Base-by-base conservation (phyloP, 2,797 vertebrate genomes). In the Myotis planiceps region DNA sequence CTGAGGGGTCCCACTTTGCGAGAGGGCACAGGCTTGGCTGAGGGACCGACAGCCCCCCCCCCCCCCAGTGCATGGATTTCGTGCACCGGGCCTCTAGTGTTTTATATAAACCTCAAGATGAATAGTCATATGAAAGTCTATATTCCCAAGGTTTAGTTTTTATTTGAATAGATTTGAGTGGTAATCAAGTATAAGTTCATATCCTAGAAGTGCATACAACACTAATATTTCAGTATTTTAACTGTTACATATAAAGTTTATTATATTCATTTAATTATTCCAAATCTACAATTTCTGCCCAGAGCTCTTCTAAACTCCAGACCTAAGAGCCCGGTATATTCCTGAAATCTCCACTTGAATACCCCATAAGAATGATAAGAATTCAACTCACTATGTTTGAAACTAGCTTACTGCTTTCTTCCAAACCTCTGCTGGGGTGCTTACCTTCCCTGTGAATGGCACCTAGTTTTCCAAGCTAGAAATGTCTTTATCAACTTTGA, bases 151-250 rank as follows among this genome's bases (percentile, higher is more conserved):
- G 72, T 49, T 49, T 55, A 34, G 23, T 69, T 84, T 82, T 92
- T 68, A 81, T 23, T 66, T 83, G 14, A 93, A 16, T 29, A 79
- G 15, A 95, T 95, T 90, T 92, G 51, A 47, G 25, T 72, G 9
- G 13, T 96, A 2, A 53, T 90, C 37, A 90, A 78, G 63, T 71
- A 60, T 42, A 53, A 74, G 21, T n/a, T 74, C 12, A 37, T 39
- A 18, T 60, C 39, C 14, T 80, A 78, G 39, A 51, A 85, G 27
- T 81, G 2, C 25, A 76, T 10, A 3, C 3, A 18, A 53, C 66
- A 58, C 9, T 25, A 37, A 66, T 55, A 19, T 5, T 37, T 74
- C 9, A 29, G 12, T 82, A 45, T 92, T 83, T 58, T 51, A n/a
- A 18, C 47, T 63, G 4, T 72, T 80, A n/a, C 8, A 58, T 75